These are phyloP conservation scores for Eriosoma lanigerum DNA, from an alignment of 1,140 invertebrate species.

Conservation along the genomic window DNA sequence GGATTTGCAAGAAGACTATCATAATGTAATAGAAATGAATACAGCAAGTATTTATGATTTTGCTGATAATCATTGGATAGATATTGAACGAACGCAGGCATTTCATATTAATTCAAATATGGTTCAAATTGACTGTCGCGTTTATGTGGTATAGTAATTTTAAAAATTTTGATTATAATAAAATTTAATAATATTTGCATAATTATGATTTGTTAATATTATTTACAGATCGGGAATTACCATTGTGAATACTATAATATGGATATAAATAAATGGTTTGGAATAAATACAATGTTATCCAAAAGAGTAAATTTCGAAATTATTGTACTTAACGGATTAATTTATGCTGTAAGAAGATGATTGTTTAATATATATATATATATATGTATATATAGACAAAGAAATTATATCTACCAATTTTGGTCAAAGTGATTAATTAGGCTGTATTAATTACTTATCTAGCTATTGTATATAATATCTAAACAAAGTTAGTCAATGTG, in stretches of 20 bases:
- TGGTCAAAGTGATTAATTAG: no score
- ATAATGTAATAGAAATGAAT: neutral
- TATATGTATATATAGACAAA: neutral
- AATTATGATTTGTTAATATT: neutral
- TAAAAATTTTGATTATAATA: no score
- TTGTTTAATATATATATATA: neutral
- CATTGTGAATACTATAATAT: neutral
- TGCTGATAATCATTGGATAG: neutral
- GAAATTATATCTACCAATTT: neutral
- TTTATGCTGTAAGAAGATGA: neutral
- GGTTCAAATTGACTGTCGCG: neutral
- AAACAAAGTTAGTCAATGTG: no score
- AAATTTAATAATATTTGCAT: neutral
- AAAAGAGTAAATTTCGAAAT: neutral
- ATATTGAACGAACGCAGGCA: neutral
- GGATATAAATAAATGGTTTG: neutral
- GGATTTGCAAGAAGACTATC: neutral
- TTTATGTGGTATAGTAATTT: conserved; percentile 6
- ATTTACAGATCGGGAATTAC: neutral
- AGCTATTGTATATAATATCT: neutral
- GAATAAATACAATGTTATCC: neutral
- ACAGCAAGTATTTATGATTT: neutral
- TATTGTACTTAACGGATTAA: neutral
- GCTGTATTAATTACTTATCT: no score
- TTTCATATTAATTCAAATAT: rapidly evolving